phyloP scores from a whole-genome alignment of 2,888 invertebrate species.

The Drosophila pegasa region DNA sequence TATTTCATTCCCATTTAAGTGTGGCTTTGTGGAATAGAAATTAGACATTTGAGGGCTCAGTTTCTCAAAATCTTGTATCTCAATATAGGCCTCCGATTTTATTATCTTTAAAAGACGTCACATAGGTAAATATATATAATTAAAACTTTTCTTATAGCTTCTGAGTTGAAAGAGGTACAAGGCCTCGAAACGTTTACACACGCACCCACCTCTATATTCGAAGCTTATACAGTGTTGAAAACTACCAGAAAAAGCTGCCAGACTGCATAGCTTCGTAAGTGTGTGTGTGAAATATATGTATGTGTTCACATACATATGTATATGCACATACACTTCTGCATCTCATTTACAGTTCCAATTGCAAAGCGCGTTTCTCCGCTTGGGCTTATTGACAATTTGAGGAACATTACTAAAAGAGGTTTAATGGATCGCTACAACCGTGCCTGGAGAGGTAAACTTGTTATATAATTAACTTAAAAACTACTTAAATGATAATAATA shows the following conservation, averaged over 20 bases:
- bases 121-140: neutral
- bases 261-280: neutral
- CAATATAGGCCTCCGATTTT: too few species aligned
- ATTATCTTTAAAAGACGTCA: too few species aligned
- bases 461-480: neutral
- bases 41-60: too few species aligned
- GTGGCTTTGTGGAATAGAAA: too few species aligned
- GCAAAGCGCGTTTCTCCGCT: neutral
- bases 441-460: slow-evolving; percentile 61
- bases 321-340: neutral
- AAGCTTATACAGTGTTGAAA: slow-evolving; percentile 19
- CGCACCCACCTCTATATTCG: neutral
- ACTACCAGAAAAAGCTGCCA: slow-evolving; percentile 1
- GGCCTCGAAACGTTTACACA: neutral
- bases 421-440: slow-evolving; percentile 66
- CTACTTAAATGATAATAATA: neutral
- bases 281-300: neutral
- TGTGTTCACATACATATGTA: neutral
- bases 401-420: neutral
- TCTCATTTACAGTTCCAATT: slow-evolving; percentile 23
- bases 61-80: too few species aligned
- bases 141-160: neutral
- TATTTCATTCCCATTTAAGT: too few species aligned
- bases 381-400: neutral
- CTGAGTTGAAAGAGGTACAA: neutral